Conservation (phyloP, 1,140 invertebrate species). For the Helicoverpa armigera region DNA sequence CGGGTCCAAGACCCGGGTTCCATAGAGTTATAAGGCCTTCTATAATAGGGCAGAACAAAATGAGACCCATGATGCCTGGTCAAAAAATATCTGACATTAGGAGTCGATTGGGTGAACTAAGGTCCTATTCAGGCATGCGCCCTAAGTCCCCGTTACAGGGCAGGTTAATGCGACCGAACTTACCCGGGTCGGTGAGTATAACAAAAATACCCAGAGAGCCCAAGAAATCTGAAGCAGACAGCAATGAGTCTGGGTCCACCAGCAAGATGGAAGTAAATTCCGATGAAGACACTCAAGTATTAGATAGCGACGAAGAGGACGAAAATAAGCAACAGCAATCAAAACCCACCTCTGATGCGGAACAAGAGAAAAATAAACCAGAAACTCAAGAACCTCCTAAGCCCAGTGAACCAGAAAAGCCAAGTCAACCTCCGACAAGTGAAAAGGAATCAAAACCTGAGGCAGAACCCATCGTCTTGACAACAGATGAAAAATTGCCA, state of each 20-base stretch:
- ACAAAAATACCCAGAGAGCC: slow-evolving; percentile 76
- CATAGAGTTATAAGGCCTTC: slow-evolving; percentile 76
- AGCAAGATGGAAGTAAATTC: slow-evolving; percentile 62
- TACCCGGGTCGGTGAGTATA: slow-evolving; percentile 80
- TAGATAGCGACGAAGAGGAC: slow-evolving; percentile 81
- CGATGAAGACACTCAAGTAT: slow-evolving; percentile 77
- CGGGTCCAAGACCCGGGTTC: slow-evolving; percentile 74
- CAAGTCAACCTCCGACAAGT: slow-evolving; percentile 53
- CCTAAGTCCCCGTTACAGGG: slow-evolving; percentile 65
- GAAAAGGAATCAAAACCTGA: slow-evolving; percentile 52
- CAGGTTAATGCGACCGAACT: slow-evolving; percentile 69
- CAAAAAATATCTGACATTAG: slow-evolving; percentile 80
- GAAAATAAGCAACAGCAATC: slow-evolving; percentile 42
- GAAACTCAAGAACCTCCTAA: slow-evolving; percentile 59
- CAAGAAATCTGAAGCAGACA: slow-evolving; percentile 66
- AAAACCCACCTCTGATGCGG: slow-evolving; percentile 34
- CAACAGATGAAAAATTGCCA: slow-evolving; percentile 82
- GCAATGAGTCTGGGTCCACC: slow-evolving; percentile 54
- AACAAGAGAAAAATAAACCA: slow-evolving; percentile 47
- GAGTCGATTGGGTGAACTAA: slow-evolving; percentile 73
- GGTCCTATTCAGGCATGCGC: slow-evolving; percentile 66
- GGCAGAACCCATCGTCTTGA: slow-evolving; percentile 69
- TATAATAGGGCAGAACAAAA: slow-evolving; percentile 73
- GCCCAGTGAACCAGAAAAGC: slow-evolving; percentile 58
- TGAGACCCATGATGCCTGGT: slow-evolving; percentile 75